Evolutionary conservation across 2,888 invertebrate species (phyloP), one percentile per base, ranked within the genome.

Genomic region (Venustoraphidia nigricollis): DNA sequence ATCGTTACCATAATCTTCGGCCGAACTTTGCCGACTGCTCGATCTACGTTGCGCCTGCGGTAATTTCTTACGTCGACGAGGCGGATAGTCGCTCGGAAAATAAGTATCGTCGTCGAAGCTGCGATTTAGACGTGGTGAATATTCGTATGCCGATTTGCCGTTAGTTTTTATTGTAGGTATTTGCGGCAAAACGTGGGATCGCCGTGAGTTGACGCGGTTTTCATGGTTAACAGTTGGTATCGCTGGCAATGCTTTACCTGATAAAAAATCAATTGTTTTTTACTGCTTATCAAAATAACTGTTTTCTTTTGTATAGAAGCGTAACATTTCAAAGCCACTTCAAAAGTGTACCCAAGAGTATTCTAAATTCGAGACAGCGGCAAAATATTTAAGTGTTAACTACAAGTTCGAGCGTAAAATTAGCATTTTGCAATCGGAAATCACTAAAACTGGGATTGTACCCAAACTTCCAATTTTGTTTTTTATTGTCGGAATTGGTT

Each of bases 181-280:
- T 60, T 72, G 71, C 46, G 73, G 73, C 53, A 72, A 56, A 58
- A 70, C 68, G 36, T 72, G 72, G 10, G 71, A 71, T 13, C 75
- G 65, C 51, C 72, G 63, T 55, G 75, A 76, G 55, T 74, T 75
- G 52, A 72, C 61, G 52, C 71, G 67, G 56, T 76, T 76, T 60
- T 77, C 75, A 52, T 72, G 72, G 59, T 73, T 72, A 52, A 66
- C 59, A 3, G 75, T 76, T 60, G 60, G 55, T 63, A 58, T 52
- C 52, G 46, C 57, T 57, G 41, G 54, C 53, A 35, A 42, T 45
- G 44, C 41, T 42, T 40, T 49, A 11, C 34, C 34, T 27, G 27
- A 27, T 27, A 27, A 27, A 27, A 27, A 27, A 27, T 6, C 27
- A 6, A 27, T 3, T 5, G 27, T 6, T 6, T 27, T 27, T 27